Conservation (phyloP, 2,797 vertebrate genomes). For the Cichlasoma orientale region DNA sequence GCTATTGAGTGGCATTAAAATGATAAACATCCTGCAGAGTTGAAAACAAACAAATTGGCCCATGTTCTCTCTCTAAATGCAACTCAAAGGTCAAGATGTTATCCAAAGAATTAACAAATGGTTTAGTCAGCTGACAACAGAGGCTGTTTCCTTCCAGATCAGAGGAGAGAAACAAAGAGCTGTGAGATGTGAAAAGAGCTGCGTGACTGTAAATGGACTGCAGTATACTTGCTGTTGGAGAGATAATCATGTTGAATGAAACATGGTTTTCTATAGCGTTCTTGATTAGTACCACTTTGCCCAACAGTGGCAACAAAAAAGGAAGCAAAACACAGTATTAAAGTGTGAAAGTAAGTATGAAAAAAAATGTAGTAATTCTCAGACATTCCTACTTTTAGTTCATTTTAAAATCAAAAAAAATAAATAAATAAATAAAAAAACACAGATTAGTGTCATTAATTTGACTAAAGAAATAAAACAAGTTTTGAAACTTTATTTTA, state of each 20-base stretch:
- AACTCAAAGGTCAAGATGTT: conserved; percentile 1
- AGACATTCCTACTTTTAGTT: not conserved
- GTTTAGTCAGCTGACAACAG: not conserved
- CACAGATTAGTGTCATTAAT: not conserved
- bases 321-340: not conserved
- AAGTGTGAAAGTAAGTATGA: not conserved
- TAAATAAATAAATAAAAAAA: not conserved
- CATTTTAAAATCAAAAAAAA: not conserved
- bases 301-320: not conserved
- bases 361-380: not conserved
- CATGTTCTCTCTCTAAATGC: not conserved
- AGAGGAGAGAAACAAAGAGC: not conserved
- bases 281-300: not conserved
- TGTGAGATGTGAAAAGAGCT: not conserved
- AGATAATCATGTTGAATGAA: not conserved
- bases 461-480: not conserved
- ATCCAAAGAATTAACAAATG: not conserved
- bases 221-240: not conserved
- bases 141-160: not conserved
- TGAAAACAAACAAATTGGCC: not conserved
- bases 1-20: not conserved
- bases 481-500: not conserved
- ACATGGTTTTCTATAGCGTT: not conserved
- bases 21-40: not conserved
- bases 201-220: not conserved